Evolutionary conservation across 2,797 vertebrate genomes (phyloP), one percentile per base, ranked within the genome.

Genomic region (Mus spretus): DNA sequence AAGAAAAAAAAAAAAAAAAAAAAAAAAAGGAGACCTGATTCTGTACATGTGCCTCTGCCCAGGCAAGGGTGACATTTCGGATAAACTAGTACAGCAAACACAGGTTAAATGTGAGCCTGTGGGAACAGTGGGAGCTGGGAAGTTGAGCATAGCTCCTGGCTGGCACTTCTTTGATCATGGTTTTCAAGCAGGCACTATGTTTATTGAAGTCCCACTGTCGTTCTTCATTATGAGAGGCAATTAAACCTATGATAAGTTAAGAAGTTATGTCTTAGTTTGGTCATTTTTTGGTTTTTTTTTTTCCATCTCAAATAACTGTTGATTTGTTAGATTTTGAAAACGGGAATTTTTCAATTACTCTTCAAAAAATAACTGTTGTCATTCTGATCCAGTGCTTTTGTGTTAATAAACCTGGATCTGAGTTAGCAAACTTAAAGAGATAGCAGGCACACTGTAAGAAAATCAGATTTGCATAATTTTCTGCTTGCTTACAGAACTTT

Each of bases 381-480:
- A 94, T 97, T 98, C 96, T 79, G 85, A 95, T 83, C 95, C 93
- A 53, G 17, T 89, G 83, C 95, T 94, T 98, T 97, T 98, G 97
- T 98, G 98, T 98, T 98, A 98, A 96, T 98, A 98, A 98, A 98
- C 98, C 97, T 98, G 96, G 97, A 85, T 92, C 90, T 97, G 98
- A 98, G 98, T 98, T 98, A 98, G 98, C 98, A 98, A 98, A 97
- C 98, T 98, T 95, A 96, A 97, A 93, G 97, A 98, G 98, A 97
- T 89, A 98, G 98, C 80, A 92, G 97, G 97, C 92, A 97, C 97
- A 61, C 92, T 84, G 37, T 97, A 97, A 98, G 97, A 94, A 98
- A 98, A 98, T 98, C 98, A 98, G 98, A 98, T 99, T 98, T 98
- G 93, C 98, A 98, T 98, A 98, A 99, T 98, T 98, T 98, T 98